Evolutionary conservation across 2,888 invertebrate genomes (phyloP).

Genomic region (Netelia inedita): DNA sequence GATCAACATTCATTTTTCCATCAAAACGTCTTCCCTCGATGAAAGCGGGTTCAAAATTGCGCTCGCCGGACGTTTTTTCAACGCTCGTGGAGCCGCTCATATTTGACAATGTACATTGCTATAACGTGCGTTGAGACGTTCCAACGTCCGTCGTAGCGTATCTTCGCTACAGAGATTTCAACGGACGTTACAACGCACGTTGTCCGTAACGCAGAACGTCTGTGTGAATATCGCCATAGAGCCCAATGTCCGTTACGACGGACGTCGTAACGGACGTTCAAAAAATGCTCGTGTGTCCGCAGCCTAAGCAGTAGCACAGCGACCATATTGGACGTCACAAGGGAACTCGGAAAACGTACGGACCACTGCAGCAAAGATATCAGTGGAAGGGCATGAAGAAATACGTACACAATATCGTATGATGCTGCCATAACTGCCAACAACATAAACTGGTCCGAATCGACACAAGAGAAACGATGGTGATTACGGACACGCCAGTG

Average conservation of each 20-base stretch:
- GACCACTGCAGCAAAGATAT: slow-evolving; percentile 46
- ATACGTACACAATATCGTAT: slow-evolving; percentile 59
- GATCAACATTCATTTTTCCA: slow-evolving; percentile 21
- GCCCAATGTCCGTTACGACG: too few species aligned
- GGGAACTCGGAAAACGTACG: slow-evolving; percentile 52
- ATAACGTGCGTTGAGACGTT: slow-evolving; percentile 21
- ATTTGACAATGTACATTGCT: slow-evolving; percentile 11
- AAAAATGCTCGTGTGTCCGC: too few species aligned
- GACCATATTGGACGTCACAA: slow-evolving; percentile 60
- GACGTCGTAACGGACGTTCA: too few species aligned
- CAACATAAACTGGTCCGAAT: slow-evolving; percentile 66
- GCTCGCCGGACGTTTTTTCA: slow-evolving; percentile 15
- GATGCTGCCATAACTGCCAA: slow-evolving; percentile 65
- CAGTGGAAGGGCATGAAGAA: slow-evolving; percentile 63
- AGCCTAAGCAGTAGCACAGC: too few species aligned
- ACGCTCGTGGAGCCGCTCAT: slow-evolving; percentile 17
- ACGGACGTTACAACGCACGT: slow-evolving; percentile 23
- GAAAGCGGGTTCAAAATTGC: not conserved
- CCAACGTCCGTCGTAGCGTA: slow-evolving; percentile 12
- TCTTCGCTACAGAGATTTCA: slow-evolving; percentile 14
- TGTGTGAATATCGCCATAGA: not conserved
- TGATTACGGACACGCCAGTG: slow-evolving; percentile 67
- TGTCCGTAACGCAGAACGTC: slow-evolving; percentile 21
- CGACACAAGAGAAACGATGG: slow-evolving; percentile 62
- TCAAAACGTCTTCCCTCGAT: slow-evolving; percentile 2